Evolutionary conservation across 2,113 vertebrate genomes (phyloP), one percentile per base, ranked within the genome.

Genomic region (Clarias gariepinus): DNA sequence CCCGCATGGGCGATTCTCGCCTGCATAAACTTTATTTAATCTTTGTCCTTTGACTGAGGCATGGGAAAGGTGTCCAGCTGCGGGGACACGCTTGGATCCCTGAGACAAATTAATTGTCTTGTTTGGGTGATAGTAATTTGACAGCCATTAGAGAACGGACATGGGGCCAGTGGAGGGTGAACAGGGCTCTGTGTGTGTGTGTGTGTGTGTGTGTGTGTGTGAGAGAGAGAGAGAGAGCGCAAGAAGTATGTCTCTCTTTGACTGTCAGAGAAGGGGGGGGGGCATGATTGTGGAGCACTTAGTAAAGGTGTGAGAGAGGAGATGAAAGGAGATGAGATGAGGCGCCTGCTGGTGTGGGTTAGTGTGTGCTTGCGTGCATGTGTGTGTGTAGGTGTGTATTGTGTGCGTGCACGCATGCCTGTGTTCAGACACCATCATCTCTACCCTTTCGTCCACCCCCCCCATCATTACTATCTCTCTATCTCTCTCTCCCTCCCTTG

Each of bases 91-190:
- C 60, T 55, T 83, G 69, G 86, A 88, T 79, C 90, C 86, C 82
- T 76, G 88, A 90, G 85, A 81, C 82, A 85, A 90, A 90, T 89
- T 90, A 88, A 92, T 94, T 94, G 93, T 95, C 94, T 95, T 95
- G 93, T 95, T 95, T 94, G 90, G 91, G 88, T 93, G 94, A 94
- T 94, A 91, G 93, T 94, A 94, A 95, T 95, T 94, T 95, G 94
- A 95, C 94, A 95, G 93, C 91, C 94, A 95, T 94, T 95, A 93
- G 91, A 91, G 91, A 90, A 90, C 86, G 84, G 91, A 91, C 81
- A 61, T 53, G 77, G 91, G 92, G 91, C 90, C 91, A 84, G 63
- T 33, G 57, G 78, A 30, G 83, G 87, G 90, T 92, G 90, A 91
- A 90, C 53, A 71, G 53, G 68, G 53, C 63, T 79, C 55, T 79